Percentiles rank a stretch among this genome's conserved stretches.
phyloP scores from a whole-genome alignment of 2,888 invertebrate genomes.

The Sinelater perroti region DNA sequence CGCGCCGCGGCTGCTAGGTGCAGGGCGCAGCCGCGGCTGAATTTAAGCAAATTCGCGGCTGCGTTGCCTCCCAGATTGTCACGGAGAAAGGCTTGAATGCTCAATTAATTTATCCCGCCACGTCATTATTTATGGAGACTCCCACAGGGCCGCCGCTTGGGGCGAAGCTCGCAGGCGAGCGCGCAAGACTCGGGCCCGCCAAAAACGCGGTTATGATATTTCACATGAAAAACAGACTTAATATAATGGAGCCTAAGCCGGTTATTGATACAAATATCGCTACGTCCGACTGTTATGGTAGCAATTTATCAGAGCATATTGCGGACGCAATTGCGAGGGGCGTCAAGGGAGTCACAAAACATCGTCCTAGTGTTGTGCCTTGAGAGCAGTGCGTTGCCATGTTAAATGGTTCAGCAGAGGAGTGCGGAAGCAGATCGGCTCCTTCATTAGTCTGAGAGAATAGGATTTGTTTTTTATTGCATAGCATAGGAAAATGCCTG shows the following conservation, averaged over 20 bases:
- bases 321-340: slow-evolving; percentile 44
- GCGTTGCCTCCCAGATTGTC: slow-evolving; percentile 12
- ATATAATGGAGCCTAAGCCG: slow-evolving; percentile 42
- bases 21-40: slow-evolving; percentile 5
- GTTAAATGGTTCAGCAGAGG: slow-evolving; percentile 33
- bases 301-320: slow-evolving; percentile 45
- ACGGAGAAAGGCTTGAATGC: slow-evolving; percentile 20
- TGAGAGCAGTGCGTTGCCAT: slow-evolving; percentile 31
- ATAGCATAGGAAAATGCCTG: slow-evolving; percentile 12
- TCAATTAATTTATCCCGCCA: slow-evolving; percentile 25
- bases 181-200: not conserved
- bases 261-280: slow-evolving; percentile 48
- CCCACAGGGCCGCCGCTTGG: not conserved
- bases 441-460: slow-evolving; percentile 30
- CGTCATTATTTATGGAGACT: slow-evolving; percentile 22
- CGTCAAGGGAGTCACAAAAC: slow-evolving; percentile 44
- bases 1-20: slow-evolving; percentile 16
- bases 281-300: slow-evolving; percentile 43
- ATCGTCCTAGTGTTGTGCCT: slow-evolving; percentile 42
- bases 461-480: slow-evolving; percentile 32
- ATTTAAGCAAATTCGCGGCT: slow-evolving; percentile 25
- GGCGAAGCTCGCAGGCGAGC: not conserved
- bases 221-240: slow-evolving; percentile 29
- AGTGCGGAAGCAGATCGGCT: slow-evolving; percentile 26
- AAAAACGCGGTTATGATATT: slow-evolving; percentile 18